Evolutionary conservation across 2,888 invertebrate genomes (phyloP), one percentile per base, ranked within the genome.

Genomic region (Tupiocoris notatus): DNA sequence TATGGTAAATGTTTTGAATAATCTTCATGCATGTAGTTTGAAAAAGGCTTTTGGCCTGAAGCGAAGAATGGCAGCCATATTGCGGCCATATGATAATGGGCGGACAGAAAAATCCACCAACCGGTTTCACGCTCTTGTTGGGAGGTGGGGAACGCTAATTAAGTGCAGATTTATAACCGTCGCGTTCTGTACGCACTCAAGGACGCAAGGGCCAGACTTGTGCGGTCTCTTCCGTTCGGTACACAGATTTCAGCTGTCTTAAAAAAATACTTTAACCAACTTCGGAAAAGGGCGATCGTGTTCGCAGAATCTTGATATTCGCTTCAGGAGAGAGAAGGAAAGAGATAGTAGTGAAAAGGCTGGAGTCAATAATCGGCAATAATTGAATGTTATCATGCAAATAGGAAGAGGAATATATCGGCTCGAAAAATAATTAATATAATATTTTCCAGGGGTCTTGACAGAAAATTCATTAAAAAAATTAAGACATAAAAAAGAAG

Each of bases 121-220:
- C 6, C 22, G 22, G 18, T 63, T 6, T 22, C 22, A n/a, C 39
- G 39, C 39, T 39, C 39, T 39, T 12, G 39, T 3, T 3, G 3
- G 39, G 39, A 7, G n/a, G n/a, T n/a, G 39, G 16, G 63, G 22
- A 23, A 7, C 21, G 21, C 23, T 63, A 63, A 63, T 63, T 63
- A 63, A 63, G 63, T 22, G 63, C 63, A 63, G 23, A 63, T 63
- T 63, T 63, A 22, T 63, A 7, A 20, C 63, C 21, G 21, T 2
- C 63, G 20, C 63, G 63, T 20, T 63, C 63, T 7, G 3, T 63
- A 1, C 22, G 23, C 22, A 23, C 2, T 21, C 63, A 63, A 63
- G 21, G 22, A 22, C 21, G 2, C 21, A 39, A n/a, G n/a, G n/a
- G n/a, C 21, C 21, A 17, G 21, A 59, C 54, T 12, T 54, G 9